Percentiles rank a stretch among this genome's conserved stretches.
Evolutionary conservation across 2,113 vertebrate genomes (phyloP).

Genomic region (Gorilla gorilla): DNA sequence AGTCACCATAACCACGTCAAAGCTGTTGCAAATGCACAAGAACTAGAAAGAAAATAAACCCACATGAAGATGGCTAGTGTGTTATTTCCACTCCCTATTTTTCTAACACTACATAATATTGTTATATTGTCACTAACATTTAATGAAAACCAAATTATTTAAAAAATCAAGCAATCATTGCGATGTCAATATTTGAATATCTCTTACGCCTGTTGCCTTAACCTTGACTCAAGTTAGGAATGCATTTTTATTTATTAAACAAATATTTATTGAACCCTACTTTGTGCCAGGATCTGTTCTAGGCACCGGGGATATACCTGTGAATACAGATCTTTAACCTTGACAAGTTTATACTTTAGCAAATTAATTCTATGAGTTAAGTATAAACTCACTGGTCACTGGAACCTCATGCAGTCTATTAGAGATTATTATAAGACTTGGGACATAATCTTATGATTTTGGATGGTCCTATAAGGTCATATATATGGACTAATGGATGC

Average conservation of each 20-base stretch:
- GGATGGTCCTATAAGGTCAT: neutral
- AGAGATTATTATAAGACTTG: neutral
- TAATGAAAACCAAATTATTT: neutral
- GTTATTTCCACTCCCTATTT: neutral
- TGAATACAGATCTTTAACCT: neutral
- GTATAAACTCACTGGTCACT: neutral
- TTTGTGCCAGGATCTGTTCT: neutral
- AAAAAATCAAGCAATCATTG: neutral
- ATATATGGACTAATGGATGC: neutral
- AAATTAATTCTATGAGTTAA: neutral
- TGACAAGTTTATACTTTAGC: neutral
- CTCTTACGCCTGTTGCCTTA: neutral
- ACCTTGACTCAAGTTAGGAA: neutral
- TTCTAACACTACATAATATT: neutral
- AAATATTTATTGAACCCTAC: neutral
- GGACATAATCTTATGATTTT: neutral
- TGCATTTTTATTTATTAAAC: neutral
- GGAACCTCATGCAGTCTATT: neutral
- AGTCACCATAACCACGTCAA: neutral
- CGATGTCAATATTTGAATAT: neutral
- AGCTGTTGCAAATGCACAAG: neutral
- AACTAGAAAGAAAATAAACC: neutral
- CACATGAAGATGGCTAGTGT: no score
- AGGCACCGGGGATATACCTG: neutral
- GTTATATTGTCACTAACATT: neutral